These are phyloP conservation scores for Nannoperca australis DNA, from an alignment of 2,797 vertebrate genomes.

Conservation along the genomic window DNA sequence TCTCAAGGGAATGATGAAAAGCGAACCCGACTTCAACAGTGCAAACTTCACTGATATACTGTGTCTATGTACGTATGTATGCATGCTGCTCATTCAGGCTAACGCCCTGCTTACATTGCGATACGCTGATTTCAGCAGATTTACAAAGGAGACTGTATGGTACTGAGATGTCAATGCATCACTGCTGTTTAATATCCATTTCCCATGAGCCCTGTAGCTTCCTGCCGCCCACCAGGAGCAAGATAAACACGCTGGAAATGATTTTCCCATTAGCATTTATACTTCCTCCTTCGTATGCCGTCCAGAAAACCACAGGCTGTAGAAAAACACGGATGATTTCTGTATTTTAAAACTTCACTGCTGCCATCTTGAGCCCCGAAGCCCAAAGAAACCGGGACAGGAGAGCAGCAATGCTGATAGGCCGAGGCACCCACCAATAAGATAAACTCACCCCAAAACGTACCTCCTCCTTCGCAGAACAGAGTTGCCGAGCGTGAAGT, in stretches of 20 bases:
- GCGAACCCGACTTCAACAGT: constrained; percentile 34
- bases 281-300: background rate
- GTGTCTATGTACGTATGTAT: constrained; percentile 19
- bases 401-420: constrained; percentile 3
- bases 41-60: constrained; percentile 24
- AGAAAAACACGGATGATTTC: background rate
- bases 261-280: constrained; percentile 2
- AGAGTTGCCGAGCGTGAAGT: background rate
- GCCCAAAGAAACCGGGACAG: background rate
- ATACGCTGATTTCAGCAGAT: background rate
- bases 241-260: constrained; percentile 21
- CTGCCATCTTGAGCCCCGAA: background rate
- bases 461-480: background rate
- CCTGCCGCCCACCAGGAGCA: constrained; percentile 12
- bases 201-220: constrained; percentile 29
- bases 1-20: constrained; percentile 43
- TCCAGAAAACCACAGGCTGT: background rate
- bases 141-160: background rate
- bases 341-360: background rate
- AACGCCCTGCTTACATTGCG: background rate
- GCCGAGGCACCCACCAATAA: background rate
- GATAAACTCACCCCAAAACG: background rate
- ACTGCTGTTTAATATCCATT: constrained; percentile 18
- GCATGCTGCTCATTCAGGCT: constrained; percentile 14
- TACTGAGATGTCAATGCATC: constrained; percentile 23